Evolutionary conservation across 1,140 invertebrate species (phyloP).

Genomic region (Hycleus phaleratus): DNA sequence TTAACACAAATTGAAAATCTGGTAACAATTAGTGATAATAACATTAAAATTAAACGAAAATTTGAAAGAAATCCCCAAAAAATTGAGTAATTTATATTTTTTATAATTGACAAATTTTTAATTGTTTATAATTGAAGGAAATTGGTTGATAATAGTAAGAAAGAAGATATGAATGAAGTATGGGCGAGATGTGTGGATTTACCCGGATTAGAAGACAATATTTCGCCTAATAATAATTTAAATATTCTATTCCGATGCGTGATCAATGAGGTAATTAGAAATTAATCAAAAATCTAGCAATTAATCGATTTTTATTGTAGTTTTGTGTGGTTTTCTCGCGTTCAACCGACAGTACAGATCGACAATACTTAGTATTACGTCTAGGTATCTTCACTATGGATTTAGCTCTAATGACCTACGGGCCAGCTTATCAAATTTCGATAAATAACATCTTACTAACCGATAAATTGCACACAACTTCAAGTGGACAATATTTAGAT

Average conservation of each 20-base stretch:
- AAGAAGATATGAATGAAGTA: slow-evolving; percentile 47
- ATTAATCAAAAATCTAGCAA: neutral
- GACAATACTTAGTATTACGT: slow-evolving; percentile 68
- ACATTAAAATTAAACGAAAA: slow-evolving; percentile 11
- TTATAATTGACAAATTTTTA: neutral
- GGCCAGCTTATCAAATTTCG: slow-evolving; percentile 68
- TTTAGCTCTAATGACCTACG: slow-evolving; percentile 69
- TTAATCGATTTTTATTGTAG: slow-evolving; percentile 20
- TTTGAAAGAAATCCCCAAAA: slow-evolving; percentile 4
- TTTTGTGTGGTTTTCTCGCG: slow-evolving; percentile 44
- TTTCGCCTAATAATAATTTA: slow-evolving; percentile 69
- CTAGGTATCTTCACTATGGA: slow-evolving; percentile 64
- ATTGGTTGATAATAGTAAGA: slow-evolving; percentile 11
- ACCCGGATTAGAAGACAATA: slow-evolving; percentile 77
- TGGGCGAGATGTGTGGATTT: slow-evolving; percentile 68
- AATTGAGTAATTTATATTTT: slow-evolving; percentile 15
- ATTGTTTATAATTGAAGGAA: slow-evolving; percentile 16
- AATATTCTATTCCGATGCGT: slow-evolving; percentile 62
- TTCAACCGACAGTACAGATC: slow-evolving; percentile 57
- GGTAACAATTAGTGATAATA: slow-evolving; percentile 1
- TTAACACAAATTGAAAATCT: neutral
- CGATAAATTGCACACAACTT: slow-evolving; percentile 69
- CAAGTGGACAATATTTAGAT: slow-evolving; percentile 70
- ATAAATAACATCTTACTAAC: slow-evolving; percentile 64
- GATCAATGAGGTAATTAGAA: slow-evolving; percentile 53